A percentile compares a stretch with the other conserved stretches of the same genome.
These are phyloP conservation scores for Onthophagus taurus DNA, from an alignment of 1,140 invertebrate species.

Conservation along the genomic window DNA sequence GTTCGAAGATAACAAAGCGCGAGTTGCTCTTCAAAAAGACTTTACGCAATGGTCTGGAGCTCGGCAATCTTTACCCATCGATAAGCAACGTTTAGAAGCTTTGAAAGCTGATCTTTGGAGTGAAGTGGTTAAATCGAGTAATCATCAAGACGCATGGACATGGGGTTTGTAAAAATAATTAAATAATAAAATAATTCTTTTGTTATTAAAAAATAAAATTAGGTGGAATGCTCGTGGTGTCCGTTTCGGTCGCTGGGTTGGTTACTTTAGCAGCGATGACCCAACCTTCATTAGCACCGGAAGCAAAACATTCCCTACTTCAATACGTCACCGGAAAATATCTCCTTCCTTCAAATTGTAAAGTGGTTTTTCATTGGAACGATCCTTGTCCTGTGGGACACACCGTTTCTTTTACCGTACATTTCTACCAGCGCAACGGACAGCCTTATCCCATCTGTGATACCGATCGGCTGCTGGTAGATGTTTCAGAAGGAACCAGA, in stretches of 20 bases:
- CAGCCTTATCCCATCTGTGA: constrained; percentile 88
- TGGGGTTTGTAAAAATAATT: constrained; percentile 51
- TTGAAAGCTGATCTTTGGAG: constrained; percentile 79
- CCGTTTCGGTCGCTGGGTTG: constrained; percentile 72
- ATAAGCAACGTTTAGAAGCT: constrained; percentile 62
- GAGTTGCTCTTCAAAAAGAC: constrained; percentile 61
- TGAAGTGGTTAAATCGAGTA: constrained; percentile 73
- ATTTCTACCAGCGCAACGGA: constrained; percentile 87
- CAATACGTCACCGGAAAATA: constrained; percentile 90
- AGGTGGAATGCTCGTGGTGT: constrained; percentile 80
- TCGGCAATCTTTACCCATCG: constrained; percentile 66
- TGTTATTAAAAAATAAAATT: background rate
- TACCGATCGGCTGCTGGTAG: constrained; percentile 77
- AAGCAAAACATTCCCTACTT: constrained; percentile 78
- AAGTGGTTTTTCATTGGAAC: constrained; percentile 66
- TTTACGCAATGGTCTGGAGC: constrained; percentile 68
- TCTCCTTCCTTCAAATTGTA: constrained; percentile 76
- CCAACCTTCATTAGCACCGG: constrained; percentile 71
- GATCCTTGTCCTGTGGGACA: constrained; percentile 80
- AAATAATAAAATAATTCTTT: background rate
- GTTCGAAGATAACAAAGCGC: constrained; percentile 69
- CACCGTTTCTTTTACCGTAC: constrained; percentile 80
- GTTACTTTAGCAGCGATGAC: constrained; percentile 80
- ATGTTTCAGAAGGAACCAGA: constrained; percentile 72
- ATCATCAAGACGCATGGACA: constrained; percentile 80